These are phyloP conservation scores for Miichthys miiuy DNA, from an alignment of 2,797 vertebrate genomes.

Conservation along the genomic window DNA sequence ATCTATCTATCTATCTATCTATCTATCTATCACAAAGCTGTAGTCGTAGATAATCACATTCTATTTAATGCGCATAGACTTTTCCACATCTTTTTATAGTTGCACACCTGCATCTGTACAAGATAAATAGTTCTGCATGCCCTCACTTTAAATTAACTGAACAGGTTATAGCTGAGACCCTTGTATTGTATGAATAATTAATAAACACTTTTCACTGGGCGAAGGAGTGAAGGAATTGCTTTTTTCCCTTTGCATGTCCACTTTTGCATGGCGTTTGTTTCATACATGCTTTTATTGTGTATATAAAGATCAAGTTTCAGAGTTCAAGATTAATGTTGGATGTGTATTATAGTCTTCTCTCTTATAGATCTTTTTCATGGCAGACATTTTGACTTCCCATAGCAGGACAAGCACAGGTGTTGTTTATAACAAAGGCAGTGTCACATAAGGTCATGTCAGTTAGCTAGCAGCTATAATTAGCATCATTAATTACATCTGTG, in stretches of 20 bases:
- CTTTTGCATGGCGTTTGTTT: conserved; percentile 45
- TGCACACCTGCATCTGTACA: conserved; percentile 19
- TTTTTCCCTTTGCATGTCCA: conserved; percentile 46
- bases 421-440: not conserved
- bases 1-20: conserved; percentile 38
- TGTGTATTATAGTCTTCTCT: not conserved
- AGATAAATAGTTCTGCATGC: conserved; percentile 47
- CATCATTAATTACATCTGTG: not conserved
- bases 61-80: conserved; percentile 2
- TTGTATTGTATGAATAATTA: not conserved
- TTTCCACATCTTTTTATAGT: conserved; percentile 16
- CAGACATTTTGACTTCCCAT: not conserved
- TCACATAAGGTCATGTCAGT: not conserved
- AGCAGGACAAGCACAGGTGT: not conserved
- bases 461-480: not conserved
- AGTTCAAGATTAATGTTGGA: not conserved
- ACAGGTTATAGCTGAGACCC: not conserved
- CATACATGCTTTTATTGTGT: not conserved
- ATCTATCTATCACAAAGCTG: not conserved
- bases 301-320: not conserved
- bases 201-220: not conserved
- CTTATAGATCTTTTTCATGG: not conserved
- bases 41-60: conserved; percentile 8
- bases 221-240: not conserved
- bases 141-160: not conserved